Base-by-base conservation (phyloP, 1,140 invertebrate genomes). In the Drosophila auraria region DNA sequence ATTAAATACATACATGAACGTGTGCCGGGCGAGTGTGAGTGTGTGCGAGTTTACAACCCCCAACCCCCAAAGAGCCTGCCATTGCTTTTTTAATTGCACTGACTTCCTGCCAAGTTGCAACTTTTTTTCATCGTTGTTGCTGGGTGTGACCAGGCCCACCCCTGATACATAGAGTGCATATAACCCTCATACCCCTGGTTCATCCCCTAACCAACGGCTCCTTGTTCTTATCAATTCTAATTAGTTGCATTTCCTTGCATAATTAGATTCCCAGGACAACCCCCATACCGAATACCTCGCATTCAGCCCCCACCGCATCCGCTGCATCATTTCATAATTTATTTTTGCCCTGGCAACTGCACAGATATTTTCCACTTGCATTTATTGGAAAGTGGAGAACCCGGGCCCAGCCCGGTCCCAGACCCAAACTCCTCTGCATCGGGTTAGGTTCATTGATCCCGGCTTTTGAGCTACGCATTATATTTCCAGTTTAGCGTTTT, bases 61-160 rank as follows among this genome's bases (percentile, higher is more conserved):
- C 78, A 86, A 80, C 75, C 78, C 40, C 61, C 30, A 42, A 58
- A 66, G 75, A 66, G 80, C 73, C 68, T 78, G 75, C 57, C 77
- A 73, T 83, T 90, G 79, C 79, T 79, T 90, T 90, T 90, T 90
- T 90, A 90, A 90, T 90, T 90, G 86, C 87, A 90, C 86, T 86
- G 86, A 90, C 86, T 90, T 90, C 86, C 86, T 86, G 86, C 82
- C 79, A 79, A 83, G 77, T 83, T 87, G 84, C 84, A 89, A 89
- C 71, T 73, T 84, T 90, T 69, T 69, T 56, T 59, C 11, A 9
- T 33, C 30, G 30, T 44, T 17, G n/a, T 44, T 44, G 42, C n/a
- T 57, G 77, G 77, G 80, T 80, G 70, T 68, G 61, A 50, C 53
- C 47, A 44, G 38, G 51, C 50, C 60, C 60, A 78, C 81, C 73